These are phyloP conservation scores for Indicator maculatus DNA, from an alignment of 2,113 vertebrate species.

Conservation along the genomic window DNA sequence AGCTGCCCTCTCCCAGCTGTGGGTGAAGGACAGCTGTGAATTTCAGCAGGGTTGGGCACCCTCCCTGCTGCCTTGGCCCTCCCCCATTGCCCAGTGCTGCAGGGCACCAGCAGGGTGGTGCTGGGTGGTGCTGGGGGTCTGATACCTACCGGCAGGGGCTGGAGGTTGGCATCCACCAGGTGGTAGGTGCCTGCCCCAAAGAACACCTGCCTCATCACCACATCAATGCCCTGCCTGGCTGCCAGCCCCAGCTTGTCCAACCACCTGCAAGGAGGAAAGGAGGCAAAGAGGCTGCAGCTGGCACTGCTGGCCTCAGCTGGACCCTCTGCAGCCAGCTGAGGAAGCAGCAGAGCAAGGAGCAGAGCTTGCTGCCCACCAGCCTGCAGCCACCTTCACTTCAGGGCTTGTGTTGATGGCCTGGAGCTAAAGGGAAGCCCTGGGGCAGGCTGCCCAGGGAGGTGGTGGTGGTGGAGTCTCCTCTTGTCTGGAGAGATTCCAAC, in stretches of 20 bases:
- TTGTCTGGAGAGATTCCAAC: too few species aligned
- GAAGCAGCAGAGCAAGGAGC: background rate
- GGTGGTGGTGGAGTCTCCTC: too few species aligned
- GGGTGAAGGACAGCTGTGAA: background rate
- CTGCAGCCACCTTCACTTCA: background rate
- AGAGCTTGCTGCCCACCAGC: background rate
- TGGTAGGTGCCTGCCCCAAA: slow-evolving; percentile 91
- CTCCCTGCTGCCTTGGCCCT: background rate
- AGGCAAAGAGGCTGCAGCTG: background rate
- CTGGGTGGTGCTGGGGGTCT: rapidly evolving
- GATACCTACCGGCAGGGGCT: slow-evolving; percentile 88
- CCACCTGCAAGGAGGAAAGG: slow-evolving; percentile 85
- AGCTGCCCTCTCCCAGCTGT: background rate
- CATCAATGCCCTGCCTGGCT: slow-evolving; percentile 85
- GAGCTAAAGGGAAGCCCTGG: background rate
- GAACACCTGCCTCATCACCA: slow-evolving; percentile 93
- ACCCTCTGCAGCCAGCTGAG: rapidly evolving
- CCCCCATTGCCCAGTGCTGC: background rate
- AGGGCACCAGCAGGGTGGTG: too few species aligned
- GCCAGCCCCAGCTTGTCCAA: slow-evolving; percentile 92
- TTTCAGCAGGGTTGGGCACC: too few species aligned
- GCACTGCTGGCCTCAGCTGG: background rate
- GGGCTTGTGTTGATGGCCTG: background rate
- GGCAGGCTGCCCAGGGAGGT: too few species aligned
- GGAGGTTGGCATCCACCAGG: slow-evolving; percentile 86